phyloP scores from a whole-genome alignment of 1,140 invertebrate genomes.

The Hestina assimilis region DNA sequence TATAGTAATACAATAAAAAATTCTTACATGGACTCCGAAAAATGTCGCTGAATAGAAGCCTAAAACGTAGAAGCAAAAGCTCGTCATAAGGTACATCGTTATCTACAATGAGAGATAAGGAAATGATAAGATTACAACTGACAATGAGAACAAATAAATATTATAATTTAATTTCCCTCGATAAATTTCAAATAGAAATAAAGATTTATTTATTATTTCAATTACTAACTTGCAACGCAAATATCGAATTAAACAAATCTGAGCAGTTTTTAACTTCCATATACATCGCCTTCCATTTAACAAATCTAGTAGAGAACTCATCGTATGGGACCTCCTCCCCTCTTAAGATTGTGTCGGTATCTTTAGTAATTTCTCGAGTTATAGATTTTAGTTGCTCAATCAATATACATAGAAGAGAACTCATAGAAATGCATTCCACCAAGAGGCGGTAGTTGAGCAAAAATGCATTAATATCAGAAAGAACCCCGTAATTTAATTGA shows the following conservation, averaged over 20 bases:
- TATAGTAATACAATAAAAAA: too few species aligned
- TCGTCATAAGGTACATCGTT: slow-evolving; percentile 15
- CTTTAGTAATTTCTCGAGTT: slow-evolving; percentile 15
- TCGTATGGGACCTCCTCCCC: too few species aligned
- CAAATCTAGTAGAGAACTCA: too few species aligned
- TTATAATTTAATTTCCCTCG: too few species aligned
- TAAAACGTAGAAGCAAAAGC: background rate
- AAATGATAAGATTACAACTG: too few species aligned
- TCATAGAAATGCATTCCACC: slow-evolving; percentile 22
- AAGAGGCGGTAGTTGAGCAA: slow-evolving; percentile 23
- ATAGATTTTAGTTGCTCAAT: slow-evolving; percentile 23
- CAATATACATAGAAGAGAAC: slow-evolving; percentile 17
- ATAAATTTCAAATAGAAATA: too few species aligned
- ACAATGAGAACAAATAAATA: too few species aligned
- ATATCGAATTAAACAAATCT: slow-evolving; percentile 30
- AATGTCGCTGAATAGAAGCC: background rate
- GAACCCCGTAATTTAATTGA: too few species aligned
- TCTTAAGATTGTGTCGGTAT: too few species aligned
- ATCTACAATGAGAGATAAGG: slow-evolving; percentile 26
- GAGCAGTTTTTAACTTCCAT: slow-evolving; percentile 30
- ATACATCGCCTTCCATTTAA: slow-evolving; percentile 26
- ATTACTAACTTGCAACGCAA: slow-evolving; percentile 34
- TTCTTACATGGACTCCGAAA: background rate
- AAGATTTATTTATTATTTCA: too few species aligned
- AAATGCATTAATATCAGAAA: background rate